Base-by-base conservation (phyloP, 2,888 invertebrate genomes). In the Diplolepis rosae region DNA sequence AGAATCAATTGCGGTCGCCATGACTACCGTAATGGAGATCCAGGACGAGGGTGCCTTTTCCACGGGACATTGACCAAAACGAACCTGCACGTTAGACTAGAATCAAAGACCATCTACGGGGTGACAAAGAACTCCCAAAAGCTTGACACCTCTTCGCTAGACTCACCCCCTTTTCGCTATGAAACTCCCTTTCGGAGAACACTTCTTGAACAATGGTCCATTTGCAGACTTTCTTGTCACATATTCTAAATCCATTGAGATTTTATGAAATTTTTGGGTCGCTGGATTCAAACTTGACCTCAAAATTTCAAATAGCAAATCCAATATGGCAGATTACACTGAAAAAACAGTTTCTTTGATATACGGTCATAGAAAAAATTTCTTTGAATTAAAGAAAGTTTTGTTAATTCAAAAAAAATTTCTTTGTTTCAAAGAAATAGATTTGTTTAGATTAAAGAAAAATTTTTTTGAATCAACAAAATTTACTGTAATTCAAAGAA, bases 11-110 rank as follows among this genome's bases (percentile, higher is more conserved):
- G 86, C 80, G 86, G 87, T 87, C 82, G 85, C 80, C 87, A 87
- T 87, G 87, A 79, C 86, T 86, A 87, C 87, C 85, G 86, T 86
- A 86, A 87, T 87, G 84, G 87, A 87, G 86, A 86, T 85, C 83
- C 84, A 82, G 82, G 81, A 79, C 79, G 81, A 83, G 84, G 85
- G 83, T 85, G 83, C 82, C 84, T 85, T 85, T 86, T 86, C 84
- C 82, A 85, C 80, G 74, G 61, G 30, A 74, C 68, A 68, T 73
- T 76, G 74, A 74, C 76, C 76, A 72, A 76, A 74, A 72, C 70
- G 70, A 56, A 30, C n/a, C n/a, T n/a, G n/a, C n/a, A 18, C 15
- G 15, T 18, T 18, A 15, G 15, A 9, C 45, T 18, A 45, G 18
- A 45, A 45, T 45, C 45, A 45, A n/a, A 7, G 45, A 45, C 45